These are phyloP conservation scores for Trochalopteron elliotii DNA, from an alignment of 2,113 vertebrate species.

Conservation along the genomic window DNA sequence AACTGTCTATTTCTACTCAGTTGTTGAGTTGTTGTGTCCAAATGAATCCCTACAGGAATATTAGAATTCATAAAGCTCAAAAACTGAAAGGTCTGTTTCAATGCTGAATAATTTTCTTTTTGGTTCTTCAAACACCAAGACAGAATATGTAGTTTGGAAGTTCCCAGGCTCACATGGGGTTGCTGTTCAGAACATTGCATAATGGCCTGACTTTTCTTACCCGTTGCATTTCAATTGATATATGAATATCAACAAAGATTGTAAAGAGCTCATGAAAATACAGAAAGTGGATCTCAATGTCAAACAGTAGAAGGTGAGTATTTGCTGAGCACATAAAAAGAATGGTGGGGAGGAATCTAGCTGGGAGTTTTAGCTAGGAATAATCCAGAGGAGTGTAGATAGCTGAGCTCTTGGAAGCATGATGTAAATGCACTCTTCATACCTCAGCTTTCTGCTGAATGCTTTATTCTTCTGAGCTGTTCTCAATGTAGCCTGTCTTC, in stretches of 20 bases:
- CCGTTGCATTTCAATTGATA: neutral
- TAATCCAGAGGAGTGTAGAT: neutral
- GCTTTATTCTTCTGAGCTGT: neutral
- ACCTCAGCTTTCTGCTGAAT: neutral
- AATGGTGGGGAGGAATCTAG: neutral
- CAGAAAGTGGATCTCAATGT: neutral
- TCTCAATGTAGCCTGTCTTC: neutral
- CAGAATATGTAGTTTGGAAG: neutral
- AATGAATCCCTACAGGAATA: neutral
- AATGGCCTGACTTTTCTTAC: neutral
- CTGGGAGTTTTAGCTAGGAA: neutral
- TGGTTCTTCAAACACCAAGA: neutral
- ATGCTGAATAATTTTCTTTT: neutral
- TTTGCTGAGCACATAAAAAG: neutral
- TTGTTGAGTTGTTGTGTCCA: neutral
- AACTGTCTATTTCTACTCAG: neutral
- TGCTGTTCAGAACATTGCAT: neutral
- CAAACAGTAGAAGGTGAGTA: neutral
- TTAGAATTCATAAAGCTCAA: neutral
- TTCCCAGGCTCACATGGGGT: neutral
- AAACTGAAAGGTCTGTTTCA: neutral
- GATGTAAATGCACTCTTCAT: neutral
- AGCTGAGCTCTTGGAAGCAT: neutral
- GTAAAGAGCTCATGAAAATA: neutral
- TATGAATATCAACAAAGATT: neutral